Evolutionary conservation across 2,797 vertebrate species (phyloP), one percentile per base, ranked within the genome.

Genomic region (Pteropus rufus): DNA sequence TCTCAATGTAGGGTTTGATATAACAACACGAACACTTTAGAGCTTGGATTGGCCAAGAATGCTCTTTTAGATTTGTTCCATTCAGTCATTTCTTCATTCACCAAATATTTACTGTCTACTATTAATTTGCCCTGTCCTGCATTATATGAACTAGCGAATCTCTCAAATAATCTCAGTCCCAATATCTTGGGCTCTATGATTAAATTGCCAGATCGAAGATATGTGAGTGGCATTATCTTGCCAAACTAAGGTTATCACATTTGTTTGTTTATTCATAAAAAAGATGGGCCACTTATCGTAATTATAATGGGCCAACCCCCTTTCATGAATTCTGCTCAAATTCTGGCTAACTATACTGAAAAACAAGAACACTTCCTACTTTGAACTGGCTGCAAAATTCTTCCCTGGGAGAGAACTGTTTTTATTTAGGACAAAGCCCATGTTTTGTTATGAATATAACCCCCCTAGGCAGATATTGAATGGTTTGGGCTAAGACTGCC

Each of bases 401-500:
- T 72, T 93, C 65, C 90, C 64, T 58, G 46, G 34, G 41, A 84
- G 24, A 97, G 67, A 92, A 84, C 29, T 67, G 19, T 75, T 97
- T 80, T 91, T 91, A 89, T 97, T 90, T 93, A 73, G 62, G 91
- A 93, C 56, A 94, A 93, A 89, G 19, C 62, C 26, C n/a, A 58
- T 80, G 24, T 72, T 94, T 96, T 24, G 46, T 89, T 96, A 84
- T 77, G 18, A 95, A 56, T 16, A 91, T 97, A 56, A 93, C 24
- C 52, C 84, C 49, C 62, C 65, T 81, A 36, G 76, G 84, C 36
- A 95, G 54, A 94, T 29, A 8, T 19, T 62, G n/a, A 85, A 92
- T 81, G 14, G 41, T 77, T 34, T 95, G 36, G 10, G 39, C 81
- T 75, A 8, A 90, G 89, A 75, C 34, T 23, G 67, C 44, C 49